Percentiles rank a stretch among this genome's conserved stretches.
Conservation (phyloP, 1,140 invertebrate genomes). For the Pachyrhynchus sulphureomaculatus region DNA sequence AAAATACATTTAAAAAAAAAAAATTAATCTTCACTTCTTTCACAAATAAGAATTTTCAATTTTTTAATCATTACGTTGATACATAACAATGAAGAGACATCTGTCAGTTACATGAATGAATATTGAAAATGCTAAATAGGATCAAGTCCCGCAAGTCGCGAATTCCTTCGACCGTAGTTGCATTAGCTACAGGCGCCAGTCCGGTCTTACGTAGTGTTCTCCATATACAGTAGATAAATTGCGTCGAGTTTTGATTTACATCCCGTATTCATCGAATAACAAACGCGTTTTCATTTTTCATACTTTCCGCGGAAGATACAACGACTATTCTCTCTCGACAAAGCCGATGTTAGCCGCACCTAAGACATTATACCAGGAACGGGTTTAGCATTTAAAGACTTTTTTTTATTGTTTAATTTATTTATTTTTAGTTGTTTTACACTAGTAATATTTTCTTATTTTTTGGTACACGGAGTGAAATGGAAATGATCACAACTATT, state of each 20-base stretch:
- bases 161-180: slow-evolving; percentile 29
- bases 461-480: neutral
- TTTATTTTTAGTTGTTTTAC: neutral
- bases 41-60: too few relatives aligned
- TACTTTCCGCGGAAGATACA: slow-evolving; percentile 27
- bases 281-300: slow-evolving; percentile 49
- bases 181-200: slow-evolving; percentile 36
- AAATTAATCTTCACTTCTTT: too few relatives aligned
- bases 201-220: slow-evolving; percentile 38
- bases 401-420: too few relatives aligned
- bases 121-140: slow-evolving; percentile 12
- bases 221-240: slow-evolving; percentile 49
- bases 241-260: slow-evolving; percentile 50
- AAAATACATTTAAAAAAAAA: too few relatives aligned
- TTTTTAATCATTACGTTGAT: too few relatives aligned
- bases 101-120: slow-evolving; percentile 20
- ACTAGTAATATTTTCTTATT: neutral
- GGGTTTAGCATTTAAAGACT: slow-evolving; percentile 3
- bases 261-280: slow-evolving; percentile 47
- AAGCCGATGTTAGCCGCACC: slow-evolving; percentile 29
- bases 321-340: slow-evolving; percentile 8
- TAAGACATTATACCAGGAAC: slow-evolving; percentile 13
- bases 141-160: slow-evolving; percentile 19
- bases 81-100: slow-evolving; percentile 6
- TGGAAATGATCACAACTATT: neutral